These are phyloP conservation scores for Channa maculata DNA, from an alignment of 2,113 vertebrate species.

Conservation along the genomic window DNA sequence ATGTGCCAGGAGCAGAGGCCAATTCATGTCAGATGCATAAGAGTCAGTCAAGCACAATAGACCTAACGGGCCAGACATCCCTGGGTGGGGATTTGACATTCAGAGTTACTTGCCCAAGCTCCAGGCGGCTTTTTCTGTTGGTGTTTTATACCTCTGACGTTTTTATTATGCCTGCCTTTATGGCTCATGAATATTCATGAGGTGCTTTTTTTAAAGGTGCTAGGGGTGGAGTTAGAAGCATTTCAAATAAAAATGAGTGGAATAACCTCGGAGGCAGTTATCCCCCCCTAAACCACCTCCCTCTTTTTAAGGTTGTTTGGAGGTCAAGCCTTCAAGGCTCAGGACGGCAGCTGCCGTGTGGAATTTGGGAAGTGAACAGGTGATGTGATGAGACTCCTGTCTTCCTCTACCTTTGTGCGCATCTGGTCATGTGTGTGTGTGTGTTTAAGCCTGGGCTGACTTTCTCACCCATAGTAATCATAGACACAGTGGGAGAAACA, in stretches of 20 bases:
- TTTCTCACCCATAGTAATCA: constrained; percentile 66
- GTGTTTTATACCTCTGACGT: constrained; percentile 70
- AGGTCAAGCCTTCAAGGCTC: constrained; percentile 58
- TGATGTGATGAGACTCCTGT: constrained; percentile 65
- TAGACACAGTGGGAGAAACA: constrained; percentile 51
- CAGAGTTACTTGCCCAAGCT: constrained; percentile 53
- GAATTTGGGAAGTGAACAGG: constrained; percentile 77
- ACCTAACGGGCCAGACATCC: constrained; percentile 58
- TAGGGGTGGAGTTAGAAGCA: constrained; percentile 41
- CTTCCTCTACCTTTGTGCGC: constrained; percentile 22
- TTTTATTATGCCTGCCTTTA: constrained; percentile 65
- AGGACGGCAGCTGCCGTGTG: constrained; percentile 70
- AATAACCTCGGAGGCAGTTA: constrained; percentile 40
- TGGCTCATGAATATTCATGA: constrained; percentile 74
- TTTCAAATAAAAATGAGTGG: constrained; percentile 37
- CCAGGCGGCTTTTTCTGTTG: constrained; percentile 49
- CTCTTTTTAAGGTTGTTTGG: constrained; percentile 53
- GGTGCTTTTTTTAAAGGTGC: constrained; percentile 21
- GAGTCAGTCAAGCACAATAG: constrained; percentile 65
- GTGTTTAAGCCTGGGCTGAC: constrained; percentile 26
- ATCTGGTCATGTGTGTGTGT: constrained; percentile 24
- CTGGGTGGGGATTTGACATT: constrained; percentile 64
- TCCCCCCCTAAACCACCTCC: background rate
- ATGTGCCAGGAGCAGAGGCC: constrained; percentile 34
- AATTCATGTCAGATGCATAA: constrained; percentile 59